phyloP scores from a whole-genome alignment of 2,888 invertebrate species.

The Cryptus viduatorius region DNA sequence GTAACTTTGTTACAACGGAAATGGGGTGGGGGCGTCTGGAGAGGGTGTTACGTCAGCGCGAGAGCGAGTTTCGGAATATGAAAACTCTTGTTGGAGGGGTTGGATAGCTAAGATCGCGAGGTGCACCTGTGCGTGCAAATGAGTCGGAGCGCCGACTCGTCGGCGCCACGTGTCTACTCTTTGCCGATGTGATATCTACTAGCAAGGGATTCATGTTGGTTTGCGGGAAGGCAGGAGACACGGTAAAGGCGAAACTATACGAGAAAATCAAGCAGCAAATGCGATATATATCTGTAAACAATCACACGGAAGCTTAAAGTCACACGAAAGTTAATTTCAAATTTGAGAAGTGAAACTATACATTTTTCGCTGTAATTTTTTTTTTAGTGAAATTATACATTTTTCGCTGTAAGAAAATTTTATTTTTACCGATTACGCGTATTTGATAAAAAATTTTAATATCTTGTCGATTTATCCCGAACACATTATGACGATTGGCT shows the following conservation, averaged over 20 bases:
- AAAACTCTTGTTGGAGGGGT: slow-evolving; percentile 21
- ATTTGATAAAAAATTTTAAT: too few relatives aligned
- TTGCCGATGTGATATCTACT: not conserved
- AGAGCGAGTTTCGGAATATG: slow-evolving; percentile 30
- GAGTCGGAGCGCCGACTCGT: slow-evolving; percentile 5
- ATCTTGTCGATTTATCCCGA: too few relatives aligned
- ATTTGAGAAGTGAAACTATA: too few relatives aligned
- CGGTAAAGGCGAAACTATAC: not conserved
- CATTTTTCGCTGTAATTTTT: too few relatives aligned
- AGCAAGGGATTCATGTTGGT: not conserved
- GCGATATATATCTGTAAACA: not conserved
- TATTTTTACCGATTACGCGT: too few relatives aligned
- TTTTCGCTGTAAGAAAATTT: too few relatives aligned
- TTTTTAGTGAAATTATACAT: too few relatives aligned
- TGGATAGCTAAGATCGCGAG: not conserved
- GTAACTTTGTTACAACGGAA: not conserved
- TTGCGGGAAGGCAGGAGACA: not conserved
- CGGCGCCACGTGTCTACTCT: slow-evolving; percentile 16
- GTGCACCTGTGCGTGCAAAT: slow-evolving; percentile 35
- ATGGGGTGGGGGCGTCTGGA: not conserved
- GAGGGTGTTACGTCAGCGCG: not conserved
- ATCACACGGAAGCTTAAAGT: not conserved
- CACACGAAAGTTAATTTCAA: too few relatives aligned
- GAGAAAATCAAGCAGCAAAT: not conserved
- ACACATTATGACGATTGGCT: too few relatives aligned